Base-by-base conservation (phyloP, 1,140 invertebrate species). In the Heliconius congener region DNA sequence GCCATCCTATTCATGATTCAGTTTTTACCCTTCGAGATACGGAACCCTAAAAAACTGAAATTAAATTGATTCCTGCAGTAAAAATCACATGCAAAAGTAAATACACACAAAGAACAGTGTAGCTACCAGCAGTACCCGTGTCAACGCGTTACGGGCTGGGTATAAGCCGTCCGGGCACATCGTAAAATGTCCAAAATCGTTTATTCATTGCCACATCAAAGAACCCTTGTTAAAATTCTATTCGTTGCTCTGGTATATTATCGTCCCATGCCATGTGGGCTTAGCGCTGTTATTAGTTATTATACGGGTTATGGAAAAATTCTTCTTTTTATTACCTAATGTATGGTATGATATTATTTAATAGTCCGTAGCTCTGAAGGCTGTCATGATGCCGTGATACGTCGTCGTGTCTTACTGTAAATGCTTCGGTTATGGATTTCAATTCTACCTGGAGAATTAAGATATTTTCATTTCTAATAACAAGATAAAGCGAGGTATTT, bases 141-240 rank as follows among this genome's bases (percentile, higher is more conserved):
- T 83, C 82, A 78, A 83, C 82, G 74, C 76, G 70, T 74, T 74
- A 78, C 77, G 77, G 77, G 50, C 50, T 37, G 23, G 72, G 57
- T 74, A 73, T 86, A 85, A 84, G 82, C 83, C 85, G 83, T 78
- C 77, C 83, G 82, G 84, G 76, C 76, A 85, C 82, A 80, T 85
- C 87, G 84, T 90, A 90, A 90, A 90, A 85, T 83, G 86, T 84
- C 87, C 88, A 82, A 83, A 88, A 90, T 88, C 88, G 88, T 90
- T 89, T 89, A 90, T 89, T 89, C 89, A 90, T 90, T 85, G 89
- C 85, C 85, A 85, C 84, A 90, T 90, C 84, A 88, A 84, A 85
- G 85, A 83, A 82, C 83, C 87, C 87, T 87, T 88, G 89, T 90
- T 89, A 89, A 90, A 89, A 88, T 90, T 90, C 85, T 87, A 90